Percentiles rank a stretch among this genome's conserved stretches.
These are phyloP conservation scores for Odontamblyopus rebecca DNA, from an alignment of 2,797 vertebrate species.

Conservation along the genomic window DNA sequence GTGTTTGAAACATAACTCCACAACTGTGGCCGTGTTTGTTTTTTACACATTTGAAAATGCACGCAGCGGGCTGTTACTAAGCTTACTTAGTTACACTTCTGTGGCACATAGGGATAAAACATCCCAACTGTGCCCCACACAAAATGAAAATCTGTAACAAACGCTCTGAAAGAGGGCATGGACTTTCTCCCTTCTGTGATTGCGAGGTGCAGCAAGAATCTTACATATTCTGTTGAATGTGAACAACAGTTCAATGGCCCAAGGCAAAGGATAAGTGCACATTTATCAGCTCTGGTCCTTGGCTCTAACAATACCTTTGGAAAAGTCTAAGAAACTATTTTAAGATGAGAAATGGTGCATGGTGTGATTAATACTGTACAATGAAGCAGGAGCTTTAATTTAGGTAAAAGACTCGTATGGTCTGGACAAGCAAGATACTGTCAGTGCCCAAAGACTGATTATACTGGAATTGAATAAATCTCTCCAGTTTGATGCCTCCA, in stretches of 20 bases:
- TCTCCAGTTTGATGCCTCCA: slow-evolving; percentile 13
- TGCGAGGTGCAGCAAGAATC: slow-evolving; percentile 8
- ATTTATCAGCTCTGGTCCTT: slow-evolving; percentile 27
- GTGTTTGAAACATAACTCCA: slow-evolving; percentile 28
- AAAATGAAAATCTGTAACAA: slow-evolving; percentile 36
- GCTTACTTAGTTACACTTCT: slow-evolving; percentile 15
- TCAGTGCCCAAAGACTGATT: slow-evolving; percentile 10
- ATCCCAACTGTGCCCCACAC: slow-evolving; percentile 27
- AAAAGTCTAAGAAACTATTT: slow-evolving; percentile 15
- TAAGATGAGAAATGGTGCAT: slow-evolving; percentile 11
- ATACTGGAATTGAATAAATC: slow-evolving; percentile 14
- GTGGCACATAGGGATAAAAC: slow-evolving; percentile 22
- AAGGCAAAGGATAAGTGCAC: slow-evolving; percentile 35
- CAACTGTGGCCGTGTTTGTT: slow-evolving; percentile 12
- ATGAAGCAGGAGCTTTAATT: slow-evolving; percentile 10
- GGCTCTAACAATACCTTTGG: slow-evolving; percentile 14
- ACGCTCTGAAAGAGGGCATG: slow-evolving; percentile 39
- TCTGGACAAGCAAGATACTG: background rate
- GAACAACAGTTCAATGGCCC: slow-evolving; percentile 31
- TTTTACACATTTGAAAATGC: slow-evolving; percentile 9
- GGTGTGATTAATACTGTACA: slow-evolving; percentile 14
- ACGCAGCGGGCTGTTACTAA: slow-evolving; percentile 25
- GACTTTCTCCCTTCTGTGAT: slow-evolving; percentile 30
- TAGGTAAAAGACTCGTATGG: slow-evolving; percentile 10
- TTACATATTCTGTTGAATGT: slow-evolving; percentile 24